Evolutionary conservation across 1,140 invertebrate species (phyloP).

Genomic region (Zaprionus capensis): DNA sequence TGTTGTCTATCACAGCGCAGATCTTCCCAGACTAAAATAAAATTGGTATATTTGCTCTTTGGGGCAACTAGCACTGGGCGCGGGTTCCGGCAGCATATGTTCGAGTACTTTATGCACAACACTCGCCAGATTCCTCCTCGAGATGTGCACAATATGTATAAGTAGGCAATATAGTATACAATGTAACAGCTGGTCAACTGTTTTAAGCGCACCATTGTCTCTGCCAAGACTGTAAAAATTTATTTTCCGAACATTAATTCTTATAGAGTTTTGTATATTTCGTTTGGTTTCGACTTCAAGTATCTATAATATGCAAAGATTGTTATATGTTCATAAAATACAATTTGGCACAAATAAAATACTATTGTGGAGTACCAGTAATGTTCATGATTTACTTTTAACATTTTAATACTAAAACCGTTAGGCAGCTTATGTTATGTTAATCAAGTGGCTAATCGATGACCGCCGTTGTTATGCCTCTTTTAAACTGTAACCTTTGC

Average conservation of each 20-base stretch:
- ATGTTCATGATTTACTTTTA: not conserved
- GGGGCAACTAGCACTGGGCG: slow-evolving; percentile 25
- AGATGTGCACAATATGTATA: slow-evolving; percentile 58
- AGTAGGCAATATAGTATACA: slow-evolving; percentile 39
- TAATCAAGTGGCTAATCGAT: not conserved
- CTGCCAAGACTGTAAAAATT: not conserved
- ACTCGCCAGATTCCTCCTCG: slow-evolving; percentile 28
- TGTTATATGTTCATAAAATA: not conserved
- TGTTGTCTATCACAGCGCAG: slow-evolving; percentile 52
- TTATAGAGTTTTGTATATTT: not conserved
- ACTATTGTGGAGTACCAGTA: too few relatives aligned
- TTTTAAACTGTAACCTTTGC: not conserved
- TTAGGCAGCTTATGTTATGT: not conserved
- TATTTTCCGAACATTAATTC: not conserved
- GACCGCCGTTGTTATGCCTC: not conserved
- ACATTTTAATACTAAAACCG: not conserved
- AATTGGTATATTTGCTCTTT: slow-evolving; percentile 73
- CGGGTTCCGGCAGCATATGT: slow-evolving; percentile 36
- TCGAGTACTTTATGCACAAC: slow-evolving; percentile 19
- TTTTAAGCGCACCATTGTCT: not conserved
- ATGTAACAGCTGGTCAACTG: slow-evolving; percentile 44
- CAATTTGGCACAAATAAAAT: not conserved
- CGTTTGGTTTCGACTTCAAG: not conserved
- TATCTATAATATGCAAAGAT: not conserved
- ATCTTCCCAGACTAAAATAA: slow-evolving; percentile 56